Base-by-base conservation (phyloP, 2,113 vertebrate species). In the Osmerus eperlanus region DNA sequence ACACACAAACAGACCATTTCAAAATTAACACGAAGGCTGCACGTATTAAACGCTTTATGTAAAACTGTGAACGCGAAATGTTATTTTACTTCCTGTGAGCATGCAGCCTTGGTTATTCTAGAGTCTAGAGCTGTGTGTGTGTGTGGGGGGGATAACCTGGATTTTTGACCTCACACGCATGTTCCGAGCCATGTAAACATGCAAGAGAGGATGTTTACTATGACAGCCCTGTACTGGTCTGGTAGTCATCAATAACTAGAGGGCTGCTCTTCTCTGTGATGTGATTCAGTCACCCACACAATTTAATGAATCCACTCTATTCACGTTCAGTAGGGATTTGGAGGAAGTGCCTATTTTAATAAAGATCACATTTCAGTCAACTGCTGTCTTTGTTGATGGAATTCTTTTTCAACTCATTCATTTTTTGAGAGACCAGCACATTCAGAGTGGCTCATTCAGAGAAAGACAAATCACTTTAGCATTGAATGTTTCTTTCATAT, bases 171-270 rank as follows among this genome's bases (percentile, higher is more conserved):
- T 63, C 28, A 3, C 28, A 32, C 28, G 3, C 14, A 29, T 18
- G 71, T 67, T 67, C 72, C 58, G 77, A 61, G 61, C 61, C 67
- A 78, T 3, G 74, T 77, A 74, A 58, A 74, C 81, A 68, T 65
- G 66, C 70, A 81, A 73, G 79, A 23, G 73, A 78, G 65, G 55
- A 73, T 21, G 78, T 86, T 78, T 73, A 65, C 72, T 62, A 28
- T 82, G 79, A 84, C 84, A 86, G 82, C 82, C 73, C 4, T 72
- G 81, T 77, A 72, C 81, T 63, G 23, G 65, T 76, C 71, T 76
- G 75, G 74, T 75, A 71, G 73, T 82, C 70, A 68, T 74, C 80
- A 81, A 72, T n/a, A 79, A 84, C 73, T 80, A 83, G 72, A 83
- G 63, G 72, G 71, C 68, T 47, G 41, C 9, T 47, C 9, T 47